Evolutionary conservation across 2,888 invertebrate species (phyloP), one percentile per base, ranked within the genome.

Genomic region (Eupithecia inturbata): DNA sequence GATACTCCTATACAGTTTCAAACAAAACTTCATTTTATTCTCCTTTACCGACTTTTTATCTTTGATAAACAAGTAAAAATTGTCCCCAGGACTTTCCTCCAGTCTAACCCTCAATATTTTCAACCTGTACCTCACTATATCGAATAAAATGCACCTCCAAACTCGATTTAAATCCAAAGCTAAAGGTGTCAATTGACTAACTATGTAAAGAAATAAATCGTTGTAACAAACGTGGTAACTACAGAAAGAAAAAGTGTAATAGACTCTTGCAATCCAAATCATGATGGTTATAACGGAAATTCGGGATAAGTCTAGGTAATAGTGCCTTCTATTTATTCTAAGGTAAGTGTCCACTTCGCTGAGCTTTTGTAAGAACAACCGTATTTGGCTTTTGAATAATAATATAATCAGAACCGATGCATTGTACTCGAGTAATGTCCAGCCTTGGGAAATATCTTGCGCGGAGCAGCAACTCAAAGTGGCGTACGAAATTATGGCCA

Each of bases 81-180:
- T 85, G 31, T 77, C 80, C 26, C 87, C 85, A 0, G 88, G 87
- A 53, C 81, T 78, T 73, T 93, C 93, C 69, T 89, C 87, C 53
- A 94, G 78, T 67, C 92, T 84, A 31, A 82, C 67, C 0, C 91
- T 85, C 0, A 94, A 83, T 3, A 89, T 78, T 68, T 84, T 88
- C 39, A 94, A 82, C 49, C 94, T 86, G 77, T 87, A 88, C 36
- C 92, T 84, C 22, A 93, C 80, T 12, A 86, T 81, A 77, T 92
- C 89, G 63, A 91, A 89, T 19, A 93, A 49, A 19, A 88, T 79
- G 72, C 88, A 91, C 57, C 94, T 83, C 93, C 92, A 93, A 0
- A 91, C 89, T 75, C 93, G 82, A 79, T 88, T 91, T 4, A 91
- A 77, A 81, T 94, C 93, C 16, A 94, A 83, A 19, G 91, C 88